Evolutionary conservation across 2,797 vertebrate genomes (phyloP).

Genomic region (Spea hammondii): DNA sequence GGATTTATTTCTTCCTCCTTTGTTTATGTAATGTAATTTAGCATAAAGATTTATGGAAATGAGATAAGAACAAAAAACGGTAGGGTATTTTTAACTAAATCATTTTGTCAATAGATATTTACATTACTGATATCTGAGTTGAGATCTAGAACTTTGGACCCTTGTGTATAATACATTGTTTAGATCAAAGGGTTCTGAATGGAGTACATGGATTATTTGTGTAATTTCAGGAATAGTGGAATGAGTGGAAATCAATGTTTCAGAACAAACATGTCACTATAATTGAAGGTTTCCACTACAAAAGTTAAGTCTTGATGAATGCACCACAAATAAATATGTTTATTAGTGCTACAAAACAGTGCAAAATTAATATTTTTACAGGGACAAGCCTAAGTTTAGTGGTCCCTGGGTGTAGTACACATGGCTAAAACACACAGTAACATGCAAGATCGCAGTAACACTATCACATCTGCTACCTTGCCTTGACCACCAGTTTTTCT

Average conservation of each 20-base stretch:
- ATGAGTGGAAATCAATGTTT: not conserved
- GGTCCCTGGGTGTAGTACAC: too few relatives aligned
- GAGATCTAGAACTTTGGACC: not conserved
- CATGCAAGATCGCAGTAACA: too few relatives aligned
- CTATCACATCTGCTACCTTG: too few relatives aligned
- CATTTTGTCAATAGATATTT: slow-evolving; percentile 38
- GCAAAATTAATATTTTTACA: too few relatives aligned
- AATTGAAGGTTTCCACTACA: not conserved
- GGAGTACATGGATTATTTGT: slow-evolving; percentile 13
- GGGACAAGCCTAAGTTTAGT: too few relatives aligned
- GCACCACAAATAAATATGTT: too few relatives aligned
- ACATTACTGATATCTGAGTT: slow-evolving; percentile 12
- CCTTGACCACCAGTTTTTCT: too few relatives aligned
- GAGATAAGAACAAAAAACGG: slow-evolving; percentile 3
- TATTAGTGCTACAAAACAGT: too few relatives aligned
- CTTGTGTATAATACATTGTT: slow-evolving; percentile 9
- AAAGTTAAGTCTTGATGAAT: too few relatives aligned
- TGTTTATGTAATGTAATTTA: slow-evolving; percentile 48
- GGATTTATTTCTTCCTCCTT: slow-evolving; percentile 29
- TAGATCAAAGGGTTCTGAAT: not conserved
- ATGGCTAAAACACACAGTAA: too few relatives aligned
- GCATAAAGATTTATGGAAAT: slow-evolving; percentile 46
- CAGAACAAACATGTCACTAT: not conserved
- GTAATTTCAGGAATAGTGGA: slow-evolving; percentile 3
- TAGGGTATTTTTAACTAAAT: slow-evolving; percentile 27